Percentiles rank a stretch among this genome's conserved stretches.
Conservation (phyloP, 1,140 invertebrate genomes). For the Plutomurus gul region DNA sequence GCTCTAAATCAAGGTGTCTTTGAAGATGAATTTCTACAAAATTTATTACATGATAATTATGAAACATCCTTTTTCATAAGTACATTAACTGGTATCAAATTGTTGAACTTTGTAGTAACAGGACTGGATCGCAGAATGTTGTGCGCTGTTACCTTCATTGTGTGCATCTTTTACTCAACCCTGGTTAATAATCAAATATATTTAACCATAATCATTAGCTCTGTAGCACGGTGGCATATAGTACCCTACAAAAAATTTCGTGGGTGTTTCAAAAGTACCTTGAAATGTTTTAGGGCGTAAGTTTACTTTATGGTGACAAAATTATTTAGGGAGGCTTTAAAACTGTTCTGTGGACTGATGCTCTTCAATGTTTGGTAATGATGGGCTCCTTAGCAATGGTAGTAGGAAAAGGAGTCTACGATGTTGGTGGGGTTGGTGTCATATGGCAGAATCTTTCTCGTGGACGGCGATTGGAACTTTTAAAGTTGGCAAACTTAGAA, state of each 20-base stretch:
- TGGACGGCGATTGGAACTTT: conserved; percentile 49
- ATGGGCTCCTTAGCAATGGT: conserved; percentile 60
- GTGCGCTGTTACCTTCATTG: conserved; percentile 75
- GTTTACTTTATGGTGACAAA: not conserved
- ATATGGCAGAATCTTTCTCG: conserved; percentile 57
- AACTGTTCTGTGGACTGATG: conserved; percentile 82
- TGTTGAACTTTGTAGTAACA: conserved; percentile 74
- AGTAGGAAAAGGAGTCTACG: conserved; percentile 59
- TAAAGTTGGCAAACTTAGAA: conserved; percentile 55
- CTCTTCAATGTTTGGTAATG: conserved; percentile 69
- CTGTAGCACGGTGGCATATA: no score
- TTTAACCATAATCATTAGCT: not conserved
- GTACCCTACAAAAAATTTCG: conserved; percentile 60
- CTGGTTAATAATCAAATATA: conserved; percentile 66
- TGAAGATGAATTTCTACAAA: no score
- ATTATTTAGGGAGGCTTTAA: conserved; percentile 6
- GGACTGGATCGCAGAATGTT: conserved; percentile 79
- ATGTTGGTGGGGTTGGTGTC: conserved; percentile 58
- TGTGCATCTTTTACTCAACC: conserved; percentile 89
- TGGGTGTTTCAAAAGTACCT: not conserved
- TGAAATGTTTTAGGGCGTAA: not conserved
- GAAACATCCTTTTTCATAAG: not conserved
- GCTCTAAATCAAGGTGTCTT: conserved; percentile 75
- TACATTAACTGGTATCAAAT: no score
- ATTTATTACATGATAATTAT: no score